Base-by-base conservation (phyloP, 2,113 vertebrate genomes). In the Cichladusa arquata region DNA sequence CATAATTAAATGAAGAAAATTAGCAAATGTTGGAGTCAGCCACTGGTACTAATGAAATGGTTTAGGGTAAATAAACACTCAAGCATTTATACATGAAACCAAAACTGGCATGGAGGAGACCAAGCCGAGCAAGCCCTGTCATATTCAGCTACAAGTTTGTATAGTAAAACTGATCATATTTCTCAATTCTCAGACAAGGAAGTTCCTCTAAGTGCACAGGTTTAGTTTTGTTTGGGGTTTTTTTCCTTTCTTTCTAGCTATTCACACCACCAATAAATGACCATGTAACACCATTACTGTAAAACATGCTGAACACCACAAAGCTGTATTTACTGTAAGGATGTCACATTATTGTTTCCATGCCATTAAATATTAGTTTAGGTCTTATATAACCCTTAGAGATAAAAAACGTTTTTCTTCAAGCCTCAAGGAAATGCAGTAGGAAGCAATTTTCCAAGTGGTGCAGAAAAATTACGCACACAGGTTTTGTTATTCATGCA, bases 281-380 rank as follows among this genome's bases (percentile, higher is more conserved):
- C 90, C 91, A 96, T 97, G 94, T 97, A 97, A 97, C 44, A 13
- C 79, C 82, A 91, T 97, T 97, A 97, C 85, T 92, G 83, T 96
- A 95, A 97, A 98, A 97, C 78, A 97, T 78, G 76, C 80, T 96
- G 83, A 91, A 96, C 70, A 96, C 88, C 90, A 94, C 77, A 93
- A 97, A 96, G 65, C 64, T 95, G 92, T 96, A 97, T 93, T 97
- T 97, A 95, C 94, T 88, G 88, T 83, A 94, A 96, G 93, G 91
- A 96, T 97, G 96, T 95, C 95, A 96, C 88, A 78, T 95, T 95
- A 97, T 92, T 93, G 93, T 96, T 97, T 97, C 93, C 88, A 65
- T 93, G 87, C 83, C 86, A 91, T 73, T 94, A 92, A 96, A 93
- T 95, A 90, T 90, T 97, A 93, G 92, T 97, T 97, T 89, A 96